These are phyloP conservation scores for Myotis pilosus DNA, from an alignment of 2,797 vertebrate genomes.

Conservation along the genomic window DNA sequence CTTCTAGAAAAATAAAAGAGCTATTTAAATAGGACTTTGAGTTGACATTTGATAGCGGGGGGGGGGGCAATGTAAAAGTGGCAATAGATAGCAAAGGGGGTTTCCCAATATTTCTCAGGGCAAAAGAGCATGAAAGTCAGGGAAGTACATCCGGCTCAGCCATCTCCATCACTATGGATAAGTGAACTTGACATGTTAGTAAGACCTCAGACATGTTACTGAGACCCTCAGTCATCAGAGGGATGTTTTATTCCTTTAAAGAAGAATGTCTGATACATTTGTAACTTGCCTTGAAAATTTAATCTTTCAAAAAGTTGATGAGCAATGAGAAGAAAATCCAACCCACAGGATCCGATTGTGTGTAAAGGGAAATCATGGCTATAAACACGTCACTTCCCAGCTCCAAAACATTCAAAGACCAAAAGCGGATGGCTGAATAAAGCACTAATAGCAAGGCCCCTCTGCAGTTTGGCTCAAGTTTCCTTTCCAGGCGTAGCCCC, in stretches of 20 bases:
- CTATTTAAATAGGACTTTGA: background rate
- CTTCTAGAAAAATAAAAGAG: background rate
- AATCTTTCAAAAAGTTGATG: slow-evolving; percentile 28
- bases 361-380: slow-evolving; percentile 40
- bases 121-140: background rate
- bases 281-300: slow-evolving; percentile 10
- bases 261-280: background rate
- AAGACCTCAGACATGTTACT: background rate
- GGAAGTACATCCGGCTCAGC: background rate
- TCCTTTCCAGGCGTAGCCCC: background rate
- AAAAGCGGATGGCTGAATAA: background rate
- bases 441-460: background rate
- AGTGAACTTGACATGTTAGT: background rate
- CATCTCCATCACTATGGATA: background rate
- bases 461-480: background rate
- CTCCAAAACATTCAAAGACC: slow-evolving; percentile 40
- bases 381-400: slow-evolving; percentile 36
- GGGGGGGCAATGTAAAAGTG: background rate
- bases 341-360: background rate
- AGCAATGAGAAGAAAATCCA: slow-evolving; percentile 17
- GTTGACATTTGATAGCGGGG: background rate
- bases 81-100: background rate
- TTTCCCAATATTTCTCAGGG: background rate
- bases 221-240: background rate
- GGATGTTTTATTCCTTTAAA: background rate